Base-by-base conservation (phyloP, 2,888 invertebrate species). In the Synanthedon myopaeformis region DNA sequence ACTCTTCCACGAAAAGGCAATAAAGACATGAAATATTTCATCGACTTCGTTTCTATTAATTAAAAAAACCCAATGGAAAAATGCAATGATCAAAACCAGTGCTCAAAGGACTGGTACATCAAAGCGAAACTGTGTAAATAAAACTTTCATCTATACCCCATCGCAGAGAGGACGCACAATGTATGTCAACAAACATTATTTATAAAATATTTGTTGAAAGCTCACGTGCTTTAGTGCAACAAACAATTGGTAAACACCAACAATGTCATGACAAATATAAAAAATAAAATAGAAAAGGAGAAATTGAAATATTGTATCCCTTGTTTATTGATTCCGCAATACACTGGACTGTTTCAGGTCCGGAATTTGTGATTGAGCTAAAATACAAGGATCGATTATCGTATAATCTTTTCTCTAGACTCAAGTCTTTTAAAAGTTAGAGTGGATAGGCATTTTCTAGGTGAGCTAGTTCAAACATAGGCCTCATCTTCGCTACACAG, bases 291-390 rank as follows among this genome's bases (percentile, higher is more conserved):
- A 54, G 54, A 57, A 51, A 51, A 52, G 52, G 51, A 55, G 53
- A 54, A 51, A 56, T 51, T 54, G 51, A 59, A 57, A 58, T 57
- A 59, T 57, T 61, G 54, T 56, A 23, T 23, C 35, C 8, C 35
- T 35, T 35, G 8, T 35, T 35, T 35, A 35, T 35, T 10, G 35
- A 35, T 35, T 10, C 35, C 8, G 35, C 3, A 35, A 35, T 10
- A 35, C 10, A 35, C 35, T 10, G 10, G 35, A 35, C 35, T 35
- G 35, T 35, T 35, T 10, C 35, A 35, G 10, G 35, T 10, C 10
- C 35, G 10, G 35, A 35, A 35, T 10, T 35, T 35, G 8, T 35
- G 35, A 8, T 35, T 35, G 6, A 6, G 10, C 8, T 1, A 10
- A 35, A 10, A 35, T 35, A 35, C 35, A 35, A 35, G 8, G 35